Conservation (phyloP, 2,113 vertebrate species). For the Orcinus orca region DNA sequence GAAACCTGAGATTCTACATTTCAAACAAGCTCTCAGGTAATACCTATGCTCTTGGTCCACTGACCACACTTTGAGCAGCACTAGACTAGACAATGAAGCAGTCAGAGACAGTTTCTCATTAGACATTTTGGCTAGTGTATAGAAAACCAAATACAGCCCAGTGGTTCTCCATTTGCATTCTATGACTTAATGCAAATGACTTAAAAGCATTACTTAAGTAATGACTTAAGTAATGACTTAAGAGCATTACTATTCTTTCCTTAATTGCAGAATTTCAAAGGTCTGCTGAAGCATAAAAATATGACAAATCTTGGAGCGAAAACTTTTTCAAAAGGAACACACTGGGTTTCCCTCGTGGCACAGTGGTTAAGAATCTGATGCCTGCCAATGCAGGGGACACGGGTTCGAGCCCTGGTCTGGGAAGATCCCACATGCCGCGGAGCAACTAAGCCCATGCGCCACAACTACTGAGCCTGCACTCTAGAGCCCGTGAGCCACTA, state of each 20-base stretch:
- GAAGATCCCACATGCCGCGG: no score
- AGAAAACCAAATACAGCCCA: neutral
- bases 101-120: neutral
- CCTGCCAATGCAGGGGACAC: no score
- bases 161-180: neutral
- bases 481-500: no score
- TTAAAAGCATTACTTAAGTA: no score
- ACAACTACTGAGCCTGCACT: no score
- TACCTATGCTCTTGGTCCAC: neutral
- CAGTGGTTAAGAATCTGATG: no score
- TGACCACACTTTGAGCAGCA: neutral
- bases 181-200: neutral
- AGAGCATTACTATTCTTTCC: neutral
- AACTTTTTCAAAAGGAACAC: conserved; percentile 24
- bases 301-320: conserved; percentile 20
- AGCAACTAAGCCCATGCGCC: no score
- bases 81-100: neutral
- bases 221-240: no score
- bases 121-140: neutral
- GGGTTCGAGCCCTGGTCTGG: no score
- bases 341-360: neutral
- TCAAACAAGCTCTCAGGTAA: neutral
- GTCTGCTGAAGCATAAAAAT: neutral
- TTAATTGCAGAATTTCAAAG: conserved; percentile 35
- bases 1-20: neutral